These are phyloP conservation scores for Geococcyx californianus DNA, from an alignment of 2,113 vertebrate genomes.

Conservation along the genomic window DNA sequence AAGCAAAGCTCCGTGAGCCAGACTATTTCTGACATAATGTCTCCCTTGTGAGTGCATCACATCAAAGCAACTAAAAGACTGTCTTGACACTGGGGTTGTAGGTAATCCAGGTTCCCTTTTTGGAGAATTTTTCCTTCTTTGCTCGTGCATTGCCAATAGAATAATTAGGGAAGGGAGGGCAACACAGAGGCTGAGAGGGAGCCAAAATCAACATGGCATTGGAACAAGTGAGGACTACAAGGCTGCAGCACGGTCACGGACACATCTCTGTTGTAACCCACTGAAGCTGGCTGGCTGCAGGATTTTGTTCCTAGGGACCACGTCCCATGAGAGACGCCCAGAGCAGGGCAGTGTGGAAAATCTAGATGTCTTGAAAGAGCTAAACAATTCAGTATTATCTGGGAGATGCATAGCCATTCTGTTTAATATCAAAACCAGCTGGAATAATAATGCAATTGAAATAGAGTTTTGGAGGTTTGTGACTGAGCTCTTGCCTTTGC, in stretches of 20 bases:
- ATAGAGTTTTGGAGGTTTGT: background rate
- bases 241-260: background rate
- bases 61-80: background rate
- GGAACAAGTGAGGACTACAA: background rate
- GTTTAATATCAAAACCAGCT: background rate
- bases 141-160: background rate
- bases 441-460: background rate
- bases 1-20: background rate
- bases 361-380: background rate
- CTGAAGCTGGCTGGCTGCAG: background rate
- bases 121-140: background rate
- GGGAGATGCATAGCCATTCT: background rate
- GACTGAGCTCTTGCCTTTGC: background rate
- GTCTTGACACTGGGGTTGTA: background rate
- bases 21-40: background rate
- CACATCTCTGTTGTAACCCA: background rate
- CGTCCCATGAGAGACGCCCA: background rate
- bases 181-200: background rate
- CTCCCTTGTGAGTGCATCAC: background rate
- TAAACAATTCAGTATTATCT: background rate
- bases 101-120: background rate
- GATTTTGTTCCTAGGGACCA: background rate
- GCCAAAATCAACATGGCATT: background rate
- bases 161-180: background rate
- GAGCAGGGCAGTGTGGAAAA: background rate